A percentile compares a stretch with the other conserved stretches of the same genome.
These are phyloP conservation scores for Uropsilus gracilis DNA, from an alignment of 2,113 vertebrate genomes.

Conservation along the genomic window DNA sequence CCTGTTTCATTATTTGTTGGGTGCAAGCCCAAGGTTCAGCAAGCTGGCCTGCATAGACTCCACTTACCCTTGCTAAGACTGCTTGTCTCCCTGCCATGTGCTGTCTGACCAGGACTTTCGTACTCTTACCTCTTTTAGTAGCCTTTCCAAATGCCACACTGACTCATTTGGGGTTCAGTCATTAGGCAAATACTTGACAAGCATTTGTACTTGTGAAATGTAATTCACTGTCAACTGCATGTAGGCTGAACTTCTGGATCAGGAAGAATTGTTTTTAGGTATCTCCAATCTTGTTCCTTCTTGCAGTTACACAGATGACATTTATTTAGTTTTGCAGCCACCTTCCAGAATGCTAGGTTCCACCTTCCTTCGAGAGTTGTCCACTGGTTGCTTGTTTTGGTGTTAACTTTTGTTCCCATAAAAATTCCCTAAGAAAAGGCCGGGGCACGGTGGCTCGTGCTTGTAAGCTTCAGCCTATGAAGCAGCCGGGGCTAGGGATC, in stretches of 20 bases:
- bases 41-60: background rate
- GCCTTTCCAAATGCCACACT: background rate
- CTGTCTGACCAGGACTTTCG: background rate
- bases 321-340: background rate
- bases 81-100: background rate
- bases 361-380: background rate
- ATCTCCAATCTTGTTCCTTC: background rate
- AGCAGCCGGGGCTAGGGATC: too few relatives aligned
- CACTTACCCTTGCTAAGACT: background rate
- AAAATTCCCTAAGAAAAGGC: background rate
- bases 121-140: background rate
- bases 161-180: background rate
- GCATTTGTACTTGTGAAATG: background rate
- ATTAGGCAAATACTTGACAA: slow-evolving; percentile 1
- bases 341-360: slow-evolving; percentile 19
- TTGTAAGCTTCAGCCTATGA: too few relatives aligned
- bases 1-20: slow-evolving; percentile 20
- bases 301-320: background rate
- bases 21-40: background rate
- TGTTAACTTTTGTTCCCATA: slow-evolving; percentile 4
- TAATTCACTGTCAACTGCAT: slow-evolving; percentile 1
- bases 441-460: too few relatives aligned
- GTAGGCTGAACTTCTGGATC: background rate
- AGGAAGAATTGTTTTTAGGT: slow-evolving; percentile 8
- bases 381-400: background rate